Evolutionary conservation across 1,140 invertebrate genomes (phyloP).

Genomic region (Temnothorax longispinosus): DNA sequence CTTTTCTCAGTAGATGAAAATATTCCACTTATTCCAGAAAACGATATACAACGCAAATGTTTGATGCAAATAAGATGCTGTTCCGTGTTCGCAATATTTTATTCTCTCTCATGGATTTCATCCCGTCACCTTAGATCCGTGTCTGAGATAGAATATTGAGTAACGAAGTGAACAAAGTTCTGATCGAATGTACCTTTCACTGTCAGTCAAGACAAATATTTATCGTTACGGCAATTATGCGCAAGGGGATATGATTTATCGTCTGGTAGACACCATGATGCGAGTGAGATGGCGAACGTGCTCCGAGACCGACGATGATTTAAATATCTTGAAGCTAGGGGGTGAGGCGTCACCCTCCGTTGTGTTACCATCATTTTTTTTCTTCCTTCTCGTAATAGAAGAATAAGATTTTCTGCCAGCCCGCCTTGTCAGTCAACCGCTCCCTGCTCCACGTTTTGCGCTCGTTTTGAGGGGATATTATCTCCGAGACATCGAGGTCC

Average conservation of each 20-base stretch:
- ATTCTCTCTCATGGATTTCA: background rate
- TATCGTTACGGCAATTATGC: slow-evolving; percentile 61
- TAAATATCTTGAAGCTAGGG: slow-evolving; percentile 64
- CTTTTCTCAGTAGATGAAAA: slow-evolving; percentile 19
- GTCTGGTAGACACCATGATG: slow-evolving; percentile 44
- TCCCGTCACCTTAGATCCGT: background rate
- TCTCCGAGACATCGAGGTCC: slow-evolving; percentile 61
- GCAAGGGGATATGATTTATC: slow-evolving; percentile 69
- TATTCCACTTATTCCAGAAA: background rate
- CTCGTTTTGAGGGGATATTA: slow-evolving; percentile 72
- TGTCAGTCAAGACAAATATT: slow-evolving; percentile 58
- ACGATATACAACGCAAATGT: slow-evolving; percentile 26
- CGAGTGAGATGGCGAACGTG: slow-evolving; percentile 60
- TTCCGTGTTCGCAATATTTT: background rate
- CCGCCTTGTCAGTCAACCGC: slow-evolving; percentile 59
- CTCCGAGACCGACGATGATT: slow-evolving; percentile 66
- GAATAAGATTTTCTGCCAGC: slow-evolving; percentile 67
- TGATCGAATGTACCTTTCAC: slow-evolving; percentile 25
- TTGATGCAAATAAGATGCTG: background rate
- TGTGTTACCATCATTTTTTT: slow-evolving; percentile 39
- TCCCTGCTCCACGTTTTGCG: slow-evolving; percentile 33
- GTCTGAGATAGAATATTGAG: slow-evolving; percentile 2
- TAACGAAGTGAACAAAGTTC: slow-evolving; percentile 30
- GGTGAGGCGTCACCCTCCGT: slow-evolving; percentile 26
- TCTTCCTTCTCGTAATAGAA: slow-evolving; percentile 46